phyloP scores from a whole-genome alignment of 2,113 vertebrate species.

The Sminthopsis crassicaudata region DNA sequence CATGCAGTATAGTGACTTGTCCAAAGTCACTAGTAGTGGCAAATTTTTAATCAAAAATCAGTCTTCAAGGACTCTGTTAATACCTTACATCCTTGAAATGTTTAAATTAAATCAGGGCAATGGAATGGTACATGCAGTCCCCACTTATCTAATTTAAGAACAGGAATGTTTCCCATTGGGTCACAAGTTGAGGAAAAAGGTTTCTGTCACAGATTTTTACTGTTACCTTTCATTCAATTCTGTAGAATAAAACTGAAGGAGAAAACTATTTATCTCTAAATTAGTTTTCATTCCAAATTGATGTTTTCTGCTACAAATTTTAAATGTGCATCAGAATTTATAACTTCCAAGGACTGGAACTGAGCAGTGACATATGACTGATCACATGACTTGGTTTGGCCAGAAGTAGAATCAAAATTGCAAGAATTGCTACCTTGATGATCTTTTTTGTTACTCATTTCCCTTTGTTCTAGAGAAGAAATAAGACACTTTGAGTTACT shows the following conservation, averaged over 20 bases:
- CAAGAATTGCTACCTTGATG: neutral
- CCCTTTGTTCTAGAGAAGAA: neutral
- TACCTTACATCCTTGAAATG: neutral
- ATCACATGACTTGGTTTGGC: too few relatives aligned
- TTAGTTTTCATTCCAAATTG: neutral
- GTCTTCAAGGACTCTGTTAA: neutral
- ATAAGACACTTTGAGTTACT: neutral
- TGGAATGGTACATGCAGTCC: rapidly evolving
- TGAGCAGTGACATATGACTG: too few relatives aligned
- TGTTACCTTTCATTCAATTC: neutral
- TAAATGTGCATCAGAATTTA: neutral
- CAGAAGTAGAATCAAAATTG: too few relatives aligned
- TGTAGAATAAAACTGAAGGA: neutral
- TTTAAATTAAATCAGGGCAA: neutral
- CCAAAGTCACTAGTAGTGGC: neutral
- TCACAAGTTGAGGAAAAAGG: neutral
- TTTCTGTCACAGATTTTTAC: neutral
- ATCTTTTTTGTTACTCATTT: neutral
- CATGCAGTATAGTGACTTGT: neutral
- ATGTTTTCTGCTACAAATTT: neutral
- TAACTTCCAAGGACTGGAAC: neutral
- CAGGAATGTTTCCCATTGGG: neutral
- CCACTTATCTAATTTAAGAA: neutral
- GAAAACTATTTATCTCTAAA: neutral
- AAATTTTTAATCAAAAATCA: neutral